Conservation (phyloP, 2,888 invertebrate genomes). For the Hydroisotoma schaefferi region DNA sequence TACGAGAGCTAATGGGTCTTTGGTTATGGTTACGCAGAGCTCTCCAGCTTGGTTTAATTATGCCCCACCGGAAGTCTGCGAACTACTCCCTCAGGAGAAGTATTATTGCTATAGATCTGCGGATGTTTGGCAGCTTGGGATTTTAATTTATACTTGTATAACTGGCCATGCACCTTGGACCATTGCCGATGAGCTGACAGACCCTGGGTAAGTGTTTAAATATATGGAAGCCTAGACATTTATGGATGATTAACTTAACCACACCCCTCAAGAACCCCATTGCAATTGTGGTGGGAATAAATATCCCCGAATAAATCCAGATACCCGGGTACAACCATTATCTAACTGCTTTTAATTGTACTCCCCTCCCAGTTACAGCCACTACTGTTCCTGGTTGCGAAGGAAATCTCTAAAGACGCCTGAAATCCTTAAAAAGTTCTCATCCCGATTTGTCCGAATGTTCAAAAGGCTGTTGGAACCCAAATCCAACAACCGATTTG, state of each 20-base stretch:
- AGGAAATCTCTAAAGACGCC: conserved; percentile 16
- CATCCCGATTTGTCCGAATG: conserved; percentile 10
- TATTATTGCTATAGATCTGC: conserved; percentile 65
- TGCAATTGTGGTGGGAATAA: no score
- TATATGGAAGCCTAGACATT: no score
- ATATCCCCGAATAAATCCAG: no score
- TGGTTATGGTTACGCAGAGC: conserved; percentile 57
- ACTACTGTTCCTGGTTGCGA: conserved; percentile 10
- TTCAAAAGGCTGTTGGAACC: conserved; percentile 22
- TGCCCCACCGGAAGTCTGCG: conserved; percentile 60
- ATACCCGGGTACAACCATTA: no score
- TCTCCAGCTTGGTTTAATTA: neutral
- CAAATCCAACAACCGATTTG: conserved; percentile 9
- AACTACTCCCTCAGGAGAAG: conserved; percentile 61
- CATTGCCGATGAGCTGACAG: conserved; percentile 67
- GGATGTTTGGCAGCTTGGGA: conserved; percentile 75
- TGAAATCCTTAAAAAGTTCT: conserved; percentile 11
- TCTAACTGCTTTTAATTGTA: no score
- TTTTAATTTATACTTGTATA: conserved; percentile 65
- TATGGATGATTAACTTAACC: no score
- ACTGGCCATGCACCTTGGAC: conserved; percentile 72
- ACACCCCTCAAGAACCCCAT: no score
- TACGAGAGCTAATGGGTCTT: conserved; percentile 60
- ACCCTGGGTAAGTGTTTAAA: no score
- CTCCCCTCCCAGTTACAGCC: conserved; percentile 9